Percentiles rank a stretch among this genome's conserved stretches.
phyloP scores from a whole-genome alignment of 2,113 vertebrate species.

The Otis tarda region DNA sequence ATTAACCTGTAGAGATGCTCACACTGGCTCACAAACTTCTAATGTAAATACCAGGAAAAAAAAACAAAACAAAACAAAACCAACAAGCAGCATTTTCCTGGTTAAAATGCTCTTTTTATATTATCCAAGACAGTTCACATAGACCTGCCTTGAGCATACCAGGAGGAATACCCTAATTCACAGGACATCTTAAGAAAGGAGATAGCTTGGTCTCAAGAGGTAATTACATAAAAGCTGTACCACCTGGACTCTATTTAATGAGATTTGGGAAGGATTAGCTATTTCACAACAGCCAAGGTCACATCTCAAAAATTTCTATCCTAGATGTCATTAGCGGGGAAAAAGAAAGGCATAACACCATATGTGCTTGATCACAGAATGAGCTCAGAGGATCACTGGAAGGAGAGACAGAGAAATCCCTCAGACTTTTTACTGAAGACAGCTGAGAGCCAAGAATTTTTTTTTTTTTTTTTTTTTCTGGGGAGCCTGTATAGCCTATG shows the following conservation, averaged over 20 bases:
- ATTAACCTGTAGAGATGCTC: not conserved
- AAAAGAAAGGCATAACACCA: constrained; percentile 8
- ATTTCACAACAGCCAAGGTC: constrained; percentile 13
- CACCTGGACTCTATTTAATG: constrained; percentile 46
- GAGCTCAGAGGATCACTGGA: constrained; percentile 38
- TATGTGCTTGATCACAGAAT: constrained; percentile 23
- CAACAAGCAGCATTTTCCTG: not conserved
- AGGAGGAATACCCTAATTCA: not conserved
- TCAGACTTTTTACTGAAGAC: not conserved
- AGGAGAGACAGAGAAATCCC: constrained; percentile 20
- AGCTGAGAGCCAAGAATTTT: not conserved
- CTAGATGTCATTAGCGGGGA: not conserved
- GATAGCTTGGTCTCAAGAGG: not conserved
- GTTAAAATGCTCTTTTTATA: not conserved
- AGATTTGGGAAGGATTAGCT: constrained; percentile 38
- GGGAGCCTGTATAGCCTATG: not conserved
- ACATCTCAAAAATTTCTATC: constrained; percentile 16
- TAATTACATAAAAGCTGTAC: not conserved
- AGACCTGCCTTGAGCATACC: not conserved
- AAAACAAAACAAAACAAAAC: not conserved
- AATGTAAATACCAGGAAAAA: not conserved
- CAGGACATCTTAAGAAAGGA: not conserved
- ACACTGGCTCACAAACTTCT: not conserved
- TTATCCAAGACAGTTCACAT: not conserved
- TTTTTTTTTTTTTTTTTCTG: not conserved